Evolutionary conservation across 2,113 vertebrate species (phyloP), one percentile per base, ranked within the genome.

Genomic region (Xyliphius kryptos): DNA sequence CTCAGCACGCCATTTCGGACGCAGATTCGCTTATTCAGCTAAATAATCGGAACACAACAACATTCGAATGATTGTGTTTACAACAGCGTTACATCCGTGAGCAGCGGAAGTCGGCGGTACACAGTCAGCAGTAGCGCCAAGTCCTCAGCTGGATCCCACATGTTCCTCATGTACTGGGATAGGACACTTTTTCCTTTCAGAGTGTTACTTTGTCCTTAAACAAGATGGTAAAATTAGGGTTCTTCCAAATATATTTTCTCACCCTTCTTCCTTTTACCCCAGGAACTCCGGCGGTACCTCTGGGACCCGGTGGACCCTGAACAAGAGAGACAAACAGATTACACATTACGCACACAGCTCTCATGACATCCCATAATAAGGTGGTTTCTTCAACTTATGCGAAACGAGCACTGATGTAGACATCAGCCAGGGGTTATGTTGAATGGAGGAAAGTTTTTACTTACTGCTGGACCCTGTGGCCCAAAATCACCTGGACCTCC

Each of bases 201-300:
- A n/a, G n/a, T n/a, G n/a, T n/a, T n/a, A n/a, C n/a, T n/a, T n/a
- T n/a, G n/a, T 5, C 6, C 26, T 46, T 16, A 12, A 14, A 46
- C 21, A 6, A 32, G 26, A 6, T 32, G 40, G 40, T 14, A 41
- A 3, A 41, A 41, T n/a, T n/a, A 3, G 5, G 40, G 11, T 43
- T 43, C 40, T 12, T 43, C 5, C 40, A 43, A 4, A 43, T 43
- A n/a, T n/a, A n/a, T n/a, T 13, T 12, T 36, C 91, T 93, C 87
- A 99, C 96, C 80, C 86, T 90, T 80, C 82, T 86, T 74, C 96
- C 95, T 78, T 97, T 96, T 14, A 81, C 69, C 56, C 96, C 96
- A 47, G 82, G 79, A 12, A 76, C 82, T 2, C 96, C 96, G 56
- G 87, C 73, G 61, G 73, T 66, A 38, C 95, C 96, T 77, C 89